Base-by-base conservation (phyloP, 2,888 invertebrate genomes). In the Drosophila sordidula region DNA sequence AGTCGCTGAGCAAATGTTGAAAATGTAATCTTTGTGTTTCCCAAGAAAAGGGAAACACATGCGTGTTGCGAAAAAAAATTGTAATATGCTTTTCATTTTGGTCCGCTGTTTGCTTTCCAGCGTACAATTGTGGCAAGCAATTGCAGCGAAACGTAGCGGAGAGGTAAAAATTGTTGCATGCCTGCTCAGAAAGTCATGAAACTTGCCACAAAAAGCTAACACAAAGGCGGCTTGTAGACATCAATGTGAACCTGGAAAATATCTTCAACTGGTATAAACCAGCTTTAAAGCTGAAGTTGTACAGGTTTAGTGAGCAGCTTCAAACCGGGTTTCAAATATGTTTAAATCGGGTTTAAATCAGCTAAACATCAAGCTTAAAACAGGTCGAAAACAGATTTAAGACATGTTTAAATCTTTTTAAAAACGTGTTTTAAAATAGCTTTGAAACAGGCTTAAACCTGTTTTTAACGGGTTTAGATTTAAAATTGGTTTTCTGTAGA, bases 1-100 rank as follows among this genome's bases (percentile, higher is more conserved):
- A 64, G 63, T 58, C 62, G 63, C 76, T 62, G 44, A 64, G 62
- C 61, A 75, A 78, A 78, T 64, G 69, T 66, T 80, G 46, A 66
- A 67, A 70, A 67, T 78, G 73, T 66, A 66, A 76, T 73, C 67
- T 78, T 42, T 58, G 54, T 52, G 38, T 45, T 58, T 56, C 44
- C 32, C 32, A 57, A 44, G 41, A 61, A 63, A 34, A 16, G 12
- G 6, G 29, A 42, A 38, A 11, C 12, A 14, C 11, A 16, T 11
- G 16, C 34, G 5, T 12, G 22, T 18, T 25, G 32, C 36, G 22
- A 46, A 46, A 34, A 6, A 57, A 59, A 57, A 49, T 50, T 29
- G 34, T 34, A 34, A 54, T 63, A 54, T 56, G 34, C 6, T 26
- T 50, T 55, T 54, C 34, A 36, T 11, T 16, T 11, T 2, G 41